Conservation (phyloP, 2,113 vertebrate genomes). For the Herpailurus yagouaroundi region DNA sequence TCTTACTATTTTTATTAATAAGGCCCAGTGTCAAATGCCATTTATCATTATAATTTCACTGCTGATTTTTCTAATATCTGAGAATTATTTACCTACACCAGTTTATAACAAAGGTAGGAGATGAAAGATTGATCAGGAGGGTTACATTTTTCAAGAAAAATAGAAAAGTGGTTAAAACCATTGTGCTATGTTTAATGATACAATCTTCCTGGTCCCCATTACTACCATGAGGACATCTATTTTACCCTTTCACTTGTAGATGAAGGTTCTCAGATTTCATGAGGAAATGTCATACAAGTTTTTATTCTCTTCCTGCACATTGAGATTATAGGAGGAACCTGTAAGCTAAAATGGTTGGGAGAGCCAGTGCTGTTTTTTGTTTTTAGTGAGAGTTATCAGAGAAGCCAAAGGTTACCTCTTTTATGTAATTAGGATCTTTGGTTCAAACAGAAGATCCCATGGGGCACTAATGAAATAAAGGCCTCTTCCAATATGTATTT, state of each 20-base stretch:
- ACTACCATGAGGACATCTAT: background rate
- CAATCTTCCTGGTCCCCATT: background rate
- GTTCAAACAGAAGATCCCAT: background rate
- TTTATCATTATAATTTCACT: background rate
- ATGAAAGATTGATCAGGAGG: background rate
- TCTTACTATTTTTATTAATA: background rate
- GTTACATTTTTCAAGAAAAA: background rate
- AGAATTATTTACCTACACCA: background rate
- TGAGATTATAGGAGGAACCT: background rate
- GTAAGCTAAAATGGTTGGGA: background rate
- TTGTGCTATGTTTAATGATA: background rate
- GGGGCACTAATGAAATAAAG: background rate
- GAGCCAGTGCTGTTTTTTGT: background rate
- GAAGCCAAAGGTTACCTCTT: conserved; percentile 23
- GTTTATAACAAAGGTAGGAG: conserved; percentile 14
- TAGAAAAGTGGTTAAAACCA: background rate
- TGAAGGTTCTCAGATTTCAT: conserved; percentile 17
- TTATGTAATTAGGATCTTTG: background rate
- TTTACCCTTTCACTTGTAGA: conserved; percentile 1
- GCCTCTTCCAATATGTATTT: background rate
- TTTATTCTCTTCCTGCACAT: background rate
- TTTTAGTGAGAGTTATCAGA: conserved; percentile 5
- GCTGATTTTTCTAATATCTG: background rate
- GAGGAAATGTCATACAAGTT: background rate
- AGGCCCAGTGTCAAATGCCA: background rate